A percentile compares a stretch with the other conserved stretches of the same genome.
phyloP scores from a whole-genome alignment of 2,113 vertebrate genomes.

The Ameiurus melas region DNA sequence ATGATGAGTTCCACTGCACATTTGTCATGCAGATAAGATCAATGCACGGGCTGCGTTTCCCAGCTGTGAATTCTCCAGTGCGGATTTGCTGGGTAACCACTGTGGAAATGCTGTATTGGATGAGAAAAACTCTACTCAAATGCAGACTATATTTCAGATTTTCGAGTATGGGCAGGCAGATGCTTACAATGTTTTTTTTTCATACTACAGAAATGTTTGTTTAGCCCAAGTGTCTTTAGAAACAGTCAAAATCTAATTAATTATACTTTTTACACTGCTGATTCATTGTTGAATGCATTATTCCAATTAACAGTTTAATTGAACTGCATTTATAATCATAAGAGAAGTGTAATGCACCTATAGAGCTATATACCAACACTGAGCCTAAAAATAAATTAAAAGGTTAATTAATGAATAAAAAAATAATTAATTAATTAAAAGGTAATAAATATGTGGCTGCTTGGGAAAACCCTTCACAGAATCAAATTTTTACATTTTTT shows the following conservation, averaged over 20 bases:
- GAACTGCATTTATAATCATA: neutral
- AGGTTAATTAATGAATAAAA: neutral
- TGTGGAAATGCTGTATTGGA: constrained; percentile 31
- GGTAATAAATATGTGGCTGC: neutral
- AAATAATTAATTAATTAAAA: neutral
- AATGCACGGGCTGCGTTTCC: constrained; percentile 53
- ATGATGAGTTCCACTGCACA: constrained; percentile 51
- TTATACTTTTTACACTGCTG: neutral
- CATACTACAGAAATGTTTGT: neutral
- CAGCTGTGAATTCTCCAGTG: constrained; percentile 46
- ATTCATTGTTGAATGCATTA: neutral
- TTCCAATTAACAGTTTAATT: neutral
- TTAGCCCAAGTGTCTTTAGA: neutral
- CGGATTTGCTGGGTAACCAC: constrained; percentile 43
- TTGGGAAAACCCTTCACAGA: neutral
- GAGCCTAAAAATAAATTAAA: neutral
- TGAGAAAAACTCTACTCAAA: constrained; percentile 3
- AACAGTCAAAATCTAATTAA: neutral
- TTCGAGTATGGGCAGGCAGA: neutral
- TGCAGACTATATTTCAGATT: neutral
- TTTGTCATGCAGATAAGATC: constrained; percentile 70
- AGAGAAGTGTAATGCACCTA: neutral
- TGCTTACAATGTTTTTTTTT: neutral
- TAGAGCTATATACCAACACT: neutral
- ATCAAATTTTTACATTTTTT: neutral